A percentile compares a stretch with the other conserved stretches of the same genome.
Evolutionary conservation across 2,113 vertebrate genomes (phyloP).

Genomic region (Galeopterus variegatus): DNA sequence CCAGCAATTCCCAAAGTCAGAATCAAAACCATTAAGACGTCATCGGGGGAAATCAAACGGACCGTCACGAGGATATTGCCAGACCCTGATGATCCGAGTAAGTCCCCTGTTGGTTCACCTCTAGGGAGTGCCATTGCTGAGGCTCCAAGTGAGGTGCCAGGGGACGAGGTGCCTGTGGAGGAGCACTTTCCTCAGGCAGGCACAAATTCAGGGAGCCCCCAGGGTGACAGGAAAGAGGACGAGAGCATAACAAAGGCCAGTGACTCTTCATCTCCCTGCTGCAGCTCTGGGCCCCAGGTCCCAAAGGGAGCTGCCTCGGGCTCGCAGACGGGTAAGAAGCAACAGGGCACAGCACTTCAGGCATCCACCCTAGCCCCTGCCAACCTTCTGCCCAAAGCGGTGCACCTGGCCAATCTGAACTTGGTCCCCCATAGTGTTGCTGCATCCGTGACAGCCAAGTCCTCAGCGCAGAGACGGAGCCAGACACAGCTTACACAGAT

Average conservation of each 20-base stretch:
- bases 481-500: constrained; percentile 90
- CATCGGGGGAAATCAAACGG: constrained; percentile 96
- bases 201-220: constrained; percentile 77
- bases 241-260: constrained; percentile 73
- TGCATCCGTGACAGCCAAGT: constrained; percentile 93
- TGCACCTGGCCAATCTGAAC: constrained; percentile 98
- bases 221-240: constrained; percentile 68
- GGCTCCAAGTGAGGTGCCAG: constrained; percentile 72
- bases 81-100: constrained; percentile 93
- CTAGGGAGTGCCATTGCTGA: constrained; percentile 89
- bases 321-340: constrained; percentile 86
- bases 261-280: constrained; percentile 81
- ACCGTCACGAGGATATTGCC: constrained; percentile 96
- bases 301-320: constrained; percentile 82
- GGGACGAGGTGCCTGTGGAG: constrained; percentile 66
- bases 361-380: constrained; percentile 80
- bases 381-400: constrained; percentile 95
- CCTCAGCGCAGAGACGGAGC: constrained; percentile 87
- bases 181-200: constrained; percentile 62
- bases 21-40: constrained; percentile 99
- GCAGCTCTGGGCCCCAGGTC: constrained; percentile 77
- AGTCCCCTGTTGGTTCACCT: constrained; percentile 92
- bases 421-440: constrained; percentile 97
- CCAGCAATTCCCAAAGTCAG: constrained; percentile 97
- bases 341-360: constrained; percentile 79